Conservation (phyloP, 35 echinoderm and acorn worm genomes). For the Apostichopus parvimensis region DNA sequence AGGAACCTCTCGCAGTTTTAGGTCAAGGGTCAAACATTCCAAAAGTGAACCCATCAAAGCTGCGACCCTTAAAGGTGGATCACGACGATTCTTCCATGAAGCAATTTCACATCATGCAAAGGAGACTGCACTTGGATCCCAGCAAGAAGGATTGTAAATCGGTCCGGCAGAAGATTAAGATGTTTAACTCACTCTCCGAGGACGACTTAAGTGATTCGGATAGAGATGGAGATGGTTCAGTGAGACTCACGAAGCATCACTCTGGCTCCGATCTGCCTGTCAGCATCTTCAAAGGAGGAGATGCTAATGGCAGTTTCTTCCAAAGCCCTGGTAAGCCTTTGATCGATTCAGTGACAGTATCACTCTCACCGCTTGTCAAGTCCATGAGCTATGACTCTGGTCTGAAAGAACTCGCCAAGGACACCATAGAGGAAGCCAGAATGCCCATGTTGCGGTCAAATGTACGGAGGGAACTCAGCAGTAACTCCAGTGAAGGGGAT, state of each 20-base stretch:
- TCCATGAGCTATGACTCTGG: conserved; percentile 78
- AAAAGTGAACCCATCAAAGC: conserved; percentile 49
- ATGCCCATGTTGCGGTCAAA: neutral
- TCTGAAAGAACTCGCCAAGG: conserved; percentile 16
- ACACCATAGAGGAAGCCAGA: neutral
- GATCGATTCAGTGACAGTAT: neutral
- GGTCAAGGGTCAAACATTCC: neutral
- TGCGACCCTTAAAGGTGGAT: conserved; percentile 28
- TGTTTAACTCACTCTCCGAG: conserved; percentile 81
- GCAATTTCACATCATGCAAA: conserved; percentile 41
- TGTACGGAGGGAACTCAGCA: neutral
- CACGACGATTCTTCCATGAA: conserved; percentile 32
- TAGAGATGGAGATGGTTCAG: neutral
- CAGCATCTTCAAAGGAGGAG: neutral
- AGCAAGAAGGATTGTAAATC: neutral
- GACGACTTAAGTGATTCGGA: conserved; percentile 16
- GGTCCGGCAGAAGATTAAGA: conserved; percentile 71
- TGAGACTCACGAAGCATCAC: neutral
- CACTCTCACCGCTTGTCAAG: conserved; percentile 57
- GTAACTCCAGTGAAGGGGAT: neutral
- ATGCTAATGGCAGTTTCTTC: neutral
- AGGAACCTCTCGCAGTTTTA: too few relatives aligned
- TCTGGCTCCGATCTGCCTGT: conserved; percentile 13
- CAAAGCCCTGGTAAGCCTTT: neutral
- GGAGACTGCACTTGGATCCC: conserved; percentile 1